Evolutionary conservation across 92 coral and sea anemone genomes (phyloP), one percentile per base, ranked within the genome.

Genomic region (Umimayanthus chanpuru): DNA sequence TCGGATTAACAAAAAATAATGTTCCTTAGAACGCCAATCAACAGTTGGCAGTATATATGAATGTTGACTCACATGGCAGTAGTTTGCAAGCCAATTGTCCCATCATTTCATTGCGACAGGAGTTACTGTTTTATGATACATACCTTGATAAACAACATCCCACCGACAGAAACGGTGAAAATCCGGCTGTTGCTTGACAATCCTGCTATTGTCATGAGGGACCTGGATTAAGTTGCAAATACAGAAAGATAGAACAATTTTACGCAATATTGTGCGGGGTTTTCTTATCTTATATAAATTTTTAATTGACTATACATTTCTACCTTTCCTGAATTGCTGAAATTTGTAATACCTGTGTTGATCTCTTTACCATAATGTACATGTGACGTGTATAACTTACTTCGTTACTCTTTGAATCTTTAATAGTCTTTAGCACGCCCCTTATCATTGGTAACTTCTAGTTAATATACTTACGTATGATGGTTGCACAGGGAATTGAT

Each of bases 401-500:
- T 32, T 32, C 36, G 36, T 32, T 32, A 2, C 36, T 32, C 36
- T 32, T 32, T 32, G 36, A 32, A 32, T 0, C 36, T 32, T 32
- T 2, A 30, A 23, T 8, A 71, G 21, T 14, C 5, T 20, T 71
- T 2, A 11, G 44, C 25, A 61, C 18, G 0, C 10, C 74, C 10
- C 50, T 47, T n/a, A 23, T 30, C 76, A 71, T 14, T 32, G 6
- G 8, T 73, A 1, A 9, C 2, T 3, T 9, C 15, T 4, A 75
- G n/a, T n/a, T n/a, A n/a, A n/a, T 11, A 49, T 74, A 92, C 99
- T 95, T 84, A 96, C 99, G 98, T 92, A 86, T 96, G 96, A 39
- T 90, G 90, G 55, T 96, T 94, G 77, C 99, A 96, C 81, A 95
- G 96, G 9, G 96, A 97, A 47, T 92, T 96, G 73, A 97, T 95